Evolutionary conservation across 2,797 vertebrate species (phyloP).

Genomic region (Hylomyscus alleni): DNA sequence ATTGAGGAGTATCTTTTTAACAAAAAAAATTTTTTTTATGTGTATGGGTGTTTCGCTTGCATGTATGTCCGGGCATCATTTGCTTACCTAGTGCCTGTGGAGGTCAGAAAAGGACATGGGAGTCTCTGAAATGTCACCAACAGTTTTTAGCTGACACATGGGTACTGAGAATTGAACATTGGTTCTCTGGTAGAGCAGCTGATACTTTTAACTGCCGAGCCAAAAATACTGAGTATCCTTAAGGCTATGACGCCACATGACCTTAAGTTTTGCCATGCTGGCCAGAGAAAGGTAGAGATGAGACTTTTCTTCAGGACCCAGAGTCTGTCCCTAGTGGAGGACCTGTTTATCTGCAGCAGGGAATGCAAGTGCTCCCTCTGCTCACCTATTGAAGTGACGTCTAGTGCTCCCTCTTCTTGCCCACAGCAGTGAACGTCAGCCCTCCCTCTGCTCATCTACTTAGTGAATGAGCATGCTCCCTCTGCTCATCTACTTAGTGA

Average conservation of each 20-base stretch:
- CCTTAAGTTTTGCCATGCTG: constrained; percentile 1
- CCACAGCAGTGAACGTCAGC: background rate
- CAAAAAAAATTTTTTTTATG: background rate
- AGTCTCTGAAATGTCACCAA: background rate
- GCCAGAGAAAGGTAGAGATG: background rate
- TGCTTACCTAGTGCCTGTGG: too few relatives aligned
- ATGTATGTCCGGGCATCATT: too few relatives aligned
- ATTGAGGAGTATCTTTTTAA: background rate
- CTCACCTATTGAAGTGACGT: background rate
- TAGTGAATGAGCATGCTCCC: background rate
- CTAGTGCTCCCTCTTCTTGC: background rate
- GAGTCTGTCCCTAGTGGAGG: background rate
- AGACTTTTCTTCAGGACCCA: background rate
- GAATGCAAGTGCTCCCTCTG: background rate
- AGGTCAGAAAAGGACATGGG: background rate
- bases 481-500: background rate
- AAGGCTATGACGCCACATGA: background rate
- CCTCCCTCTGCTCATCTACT: background rate
- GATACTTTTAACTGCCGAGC: background rate
- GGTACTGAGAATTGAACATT: background rate
- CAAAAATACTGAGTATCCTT: background rate
- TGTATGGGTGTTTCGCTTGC: background rate
- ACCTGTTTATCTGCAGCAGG: background rate
- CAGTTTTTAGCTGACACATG: background rate
- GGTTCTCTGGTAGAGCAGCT: background rate